Evolutionary conservation across 2,888 invertebrate species (phyloP), one percentile per base, ranked within the genome.

Genomic region (Callimorpha dominula): DNA sequence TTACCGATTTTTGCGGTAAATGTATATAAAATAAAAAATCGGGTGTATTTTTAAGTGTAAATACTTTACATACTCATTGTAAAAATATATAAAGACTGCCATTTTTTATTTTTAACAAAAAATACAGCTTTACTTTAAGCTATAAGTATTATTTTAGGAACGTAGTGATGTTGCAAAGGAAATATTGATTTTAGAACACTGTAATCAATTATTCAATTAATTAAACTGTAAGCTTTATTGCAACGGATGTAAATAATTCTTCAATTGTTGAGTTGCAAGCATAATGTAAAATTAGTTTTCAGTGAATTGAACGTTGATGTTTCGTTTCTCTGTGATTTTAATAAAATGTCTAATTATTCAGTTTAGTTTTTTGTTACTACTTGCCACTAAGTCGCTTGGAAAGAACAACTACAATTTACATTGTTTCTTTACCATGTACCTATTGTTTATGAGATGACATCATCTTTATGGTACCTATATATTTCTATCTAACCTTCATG

Each of bases 1-100:
- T 93, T 95, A 95, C 95, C 95, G 94, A 95, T 95, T 95, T 88
- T 94, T 95, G 89, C 94, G 95, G 95, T 95, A 95, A 91, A 87
- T 95, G 95, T 95, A 95, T 85, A 95, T 95, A 94, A 86, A 90
- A 87, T 77, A 82, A 78, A 90, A 89, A 90, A 90, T 94, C 93
- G 93, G 94, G 93, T 91, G 88, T 93, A 94, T 90, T 88, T 91
- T 91, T 92, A 86, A 87, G 78, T 95, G 95, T 95, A 94, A 83
- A 95, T 94, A 94, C 77, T 84, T 81, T 86, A 91, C 91, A 68
- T 86, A 92, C 93, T 93, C 85, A 91, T 89, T 91, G 83, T 92
- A 92, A 88, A 94, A 88, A 88, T 85, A 85, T 86, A 91, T 91
- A 90, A 95, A 95, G 95, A 95, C 95, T 95, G 95, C 95, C 95